A percentile compares a stretch with the other conserved stretches of the same genome.
Evolutionary conservation across 1,140 invertebrate genomes (phyloP).

Genomic region (Ostrea edulis): DNA sequence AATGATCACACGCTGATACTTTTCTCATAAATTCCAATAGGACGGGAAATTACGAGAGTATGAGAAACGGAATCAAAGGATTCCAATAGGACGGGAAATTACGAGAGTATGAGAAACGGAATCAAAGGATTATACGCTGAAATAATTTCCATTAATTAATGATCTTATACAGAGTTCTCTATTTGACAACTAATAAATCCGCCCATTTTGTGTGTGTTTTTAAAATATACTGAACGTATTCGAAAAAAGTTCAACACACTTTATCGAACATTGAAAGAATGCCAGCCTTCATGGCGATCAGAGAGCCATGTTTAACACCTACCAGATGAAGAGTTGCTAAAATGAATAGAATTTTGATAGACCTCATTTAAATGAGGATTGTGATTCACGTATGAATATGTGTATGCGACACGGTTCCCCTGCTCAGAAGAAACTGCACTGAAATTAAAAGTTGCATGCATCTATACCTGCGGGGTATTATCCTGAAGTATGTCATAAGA

Average conservation of each 20-base stretch:
- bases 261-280: neutral
- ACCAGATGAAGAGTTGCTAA: neutral
- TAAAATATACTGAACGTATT: neutral
- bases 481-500: neutral
- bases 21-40: neutral
- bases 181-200: neutral
- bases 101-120: neutral
- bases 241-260: neutral
- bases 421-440: neutral
- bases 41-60: conserved; percentile 1
- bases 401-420: neutral
- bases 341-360: neutral
- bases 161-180: neutral
- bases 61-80: neutral
- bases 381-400: conserved; percentile 1
- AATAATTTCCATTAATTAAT: neutral
- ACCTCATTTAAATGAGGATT: neutral
- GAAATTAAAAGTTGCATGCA: neutral
- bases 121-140: neutral
- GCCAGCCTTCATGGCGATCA: neutral
- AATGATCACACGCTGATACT: neutral
- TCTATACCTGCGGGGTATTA: neutral
- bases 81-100: conserved; percentile 6
- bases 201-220: neutral
- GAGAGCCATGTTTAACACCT: neutral